Percentiles rank a stretch among this genome's conserved stretches.
phyloP scores from a whole-genome alignment of 2,888 invertebrate species.

The Achlya flavicornis region DNA sequence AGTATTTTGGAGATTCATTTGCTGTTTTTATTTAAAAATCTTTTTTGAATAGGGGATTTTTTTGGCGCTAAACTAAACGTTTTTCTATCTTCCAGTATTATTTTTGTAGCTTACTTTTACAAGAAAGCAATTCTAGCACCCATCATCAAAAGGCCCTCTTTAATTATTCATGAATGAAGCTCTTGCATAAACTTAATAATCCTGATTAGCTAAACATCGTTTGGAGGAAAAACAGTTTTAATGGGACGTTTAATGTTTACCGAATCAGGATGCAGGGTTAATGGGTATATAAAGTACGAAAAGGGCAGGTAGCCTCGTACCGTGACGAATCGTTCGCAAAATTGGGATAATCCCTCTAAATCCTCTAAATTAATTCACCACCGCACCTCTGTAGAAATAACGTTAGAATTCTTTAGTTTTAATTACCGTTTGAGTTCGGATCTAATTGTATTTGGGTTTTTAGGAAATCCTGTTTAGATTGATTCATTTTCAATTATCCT shows the following conservation, averaged over 20 bases:
- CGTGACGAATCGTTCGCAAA: slow-evolving; percentile 8
- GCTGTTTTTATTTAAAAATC: no score
- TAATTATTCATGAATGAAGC: not conserved
- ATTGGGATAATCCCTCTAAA: slow-evolving; percentile 33
- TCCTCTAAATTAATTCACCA: slow-evolving; percentile 41
- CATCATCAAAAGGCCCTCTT: not conserved
- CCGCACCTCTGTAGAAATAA: not conserved
- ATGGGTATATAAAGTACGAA: slow-evolving; percentile 8
- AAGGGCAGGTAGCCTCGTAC: slow-evolving; percentile 6
- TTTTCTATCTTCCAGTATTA: no score
- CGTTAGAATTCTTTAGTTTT: not conserved
- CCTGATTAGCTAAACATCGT: not conserved
- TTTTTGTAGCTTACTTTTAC: not conserved
- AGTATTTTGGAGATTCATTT: not conserved
- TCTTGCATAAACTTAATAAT: not conserved
- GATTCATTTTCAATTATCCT: not conserved
- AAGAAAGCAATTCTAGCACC: not conserved
- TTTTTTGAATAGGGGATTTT: no score
- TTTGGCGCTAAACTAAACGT: no score
- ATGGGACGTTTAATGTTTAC: not conserved
- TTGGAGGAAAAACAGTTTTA: not conserved
- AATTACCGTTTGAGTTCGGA: not conserved
- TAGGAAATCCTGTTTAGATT: no score
- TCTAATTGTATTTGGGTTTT: not conserved
- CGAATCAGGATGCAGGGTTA: slow-evolving; percentile 8